Percentiles rank a stretch among this genome's conserved stretches.
Conservation (phyloP, 2,113 vertebrate genomes). For the Nansenia antarctica region DNA sequence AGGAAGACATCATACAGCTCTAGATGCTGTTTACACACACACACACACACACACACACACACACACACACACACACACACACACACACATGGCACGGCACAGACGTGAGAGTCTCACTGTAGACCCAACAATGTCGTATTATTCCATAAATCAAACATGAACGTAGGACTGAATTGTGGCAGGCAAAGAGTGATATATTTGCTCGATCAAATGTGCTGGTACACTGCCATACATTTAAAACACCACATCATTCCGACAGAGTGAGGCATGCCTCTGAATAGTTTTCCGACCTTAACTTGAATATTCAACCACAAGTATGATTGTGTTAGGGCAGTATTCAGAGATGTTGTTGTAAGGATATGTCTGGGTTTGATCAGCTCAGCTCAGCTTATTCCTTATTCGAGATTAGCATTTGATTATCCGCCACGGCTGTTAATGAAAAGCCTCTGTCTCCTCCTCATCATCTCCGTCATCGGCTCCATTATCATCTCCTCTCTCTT, state of each 20-base stretch:
- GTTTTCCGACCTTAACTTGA: no score
- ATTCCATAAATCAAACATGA: no score
- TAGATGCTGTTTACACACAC: neutral
- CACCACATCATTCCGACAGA: neutral
- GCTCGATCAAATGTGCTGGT: neutral
- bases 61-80: no score
- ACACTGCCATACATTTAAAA: neutral
- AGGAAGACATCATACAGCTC: neutral
- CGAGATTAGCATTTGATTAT: conserved; percentile 75
- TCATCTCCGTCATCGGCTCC: conserved; percentile 62
- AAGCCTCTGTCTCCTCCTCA: conserved; percentile 61
- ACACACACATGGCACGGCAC: no score
- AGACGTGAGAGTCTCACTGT: no score
- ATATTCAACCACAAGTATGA: neutral
- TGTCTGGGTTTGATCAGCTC: conserved; percentile 45
- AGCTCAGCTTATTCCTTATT: conserved; percentile 53
- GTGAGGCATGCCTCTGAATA: neutral
- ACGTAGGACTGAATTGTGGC: neutral
- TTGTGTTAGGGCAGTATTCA: no score
- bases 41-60: no score
- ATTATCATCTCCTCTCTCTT: conserved; percentile 40
- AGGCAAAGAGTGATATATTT: neutral
- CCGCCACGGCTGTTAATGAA: conserved; percentile 66
- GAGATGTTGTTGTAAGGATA: conserved; percentile 29
- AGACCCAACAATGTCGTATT: no score